Base-by-base conservation (phyloP, 1,140 invertebrate genomes). In the Streblospio benedicti region DNA sequence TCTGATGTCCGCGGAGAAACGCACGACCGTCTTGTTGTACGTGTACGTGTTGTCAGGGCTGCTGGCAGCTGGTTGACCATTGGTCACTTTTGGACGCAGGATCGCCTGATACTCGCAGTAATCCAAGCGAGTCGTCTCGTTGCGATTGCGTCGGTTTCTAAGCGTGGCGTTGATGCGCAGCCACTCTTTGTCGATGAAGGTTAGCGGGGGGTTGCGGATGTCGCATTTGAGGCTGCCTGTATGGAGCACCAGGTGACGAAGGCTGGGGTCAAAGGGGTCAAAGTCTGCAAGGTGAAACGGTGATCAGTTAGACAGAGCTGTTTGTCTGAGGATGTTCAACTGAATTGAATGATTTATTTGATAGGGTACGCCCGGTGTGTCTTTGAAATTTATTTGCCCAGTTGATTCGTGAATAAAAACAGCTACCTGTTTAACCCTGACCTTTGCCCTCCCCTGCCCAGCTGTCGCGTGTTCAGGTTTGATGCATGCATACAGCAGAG, bases 281-380 rank as follows among this genome's bases (percentile, higher is more conserved):
- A 92, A 79, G 9, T 84, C 83, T 0, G 89, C 88, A 64, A 93
- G n/a, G n/a, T n/a, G n/a, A n/a, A n/a, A n/a, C n/a, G n/a, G n/a
- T n/a, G n/a, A n/a, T n/a, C n/a, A n/a, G n/a, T n/a, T n/a, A n/a
- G n/a, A n/a, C n/a, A n/a, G n/a, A n/a, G n/a, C n/a, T n/a, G n/a
- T n/a, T n/a, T n/a, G n/a, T n/a, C n/a, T n/a, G n/a, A n/a, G n/a
- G n/a, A n/a, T n/a, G n/a, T n/a, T n/a, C n/a, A n/a, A n/a, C n/a
- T n/a, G n/a, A n/a, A n/a, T n/a, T n/a, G n/a, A n/a, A n/a, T n/a
- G n/a, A n/a, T n/a, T n/a, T n/a, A n/a, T n/a, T n/a, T n/a, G n/a
- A n/a, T n/a, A n/a, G n/a, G n/a, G n/a, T n/a, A n/a, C n/a, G n/a
- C n/a, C n/a, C n/a, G n/a, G n/a, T n/a, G n/a, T n/a, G n/a, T n/a